phyloP scores from a whole-genome alignment of 2,888 invertebrate species.

The Drosophila vallismaia region DNA sequence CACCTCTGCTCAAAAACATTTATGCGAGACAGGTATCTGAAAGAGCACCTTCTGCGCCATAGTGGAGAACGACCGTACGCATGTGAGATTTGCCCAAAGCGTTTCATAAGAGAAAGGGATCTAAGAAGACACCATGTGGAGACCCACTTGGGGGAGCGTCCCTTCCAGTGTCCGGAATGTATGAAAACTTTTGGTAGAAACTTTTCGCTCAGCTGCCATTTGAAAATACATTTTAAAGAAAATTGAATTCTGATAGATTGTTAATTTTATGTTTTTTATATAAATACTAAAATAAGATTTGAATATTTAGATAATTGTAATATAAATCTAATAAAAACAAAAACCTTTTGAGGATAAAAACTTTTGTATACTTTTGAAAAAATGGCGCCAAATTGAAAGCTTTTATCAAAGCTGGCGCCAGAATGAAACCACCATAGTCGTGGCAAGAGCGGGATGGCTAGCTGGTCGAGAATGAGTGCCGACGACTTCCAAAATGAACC shows the following conservation, averaged over 20 bases:
- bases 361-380: not conserved
- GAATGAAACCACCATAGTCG: not conserved
- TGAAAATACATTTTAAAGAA: not conserved
- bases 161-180: not conserved
- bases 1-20: not conserved
- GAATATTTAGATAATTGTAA: not conserved
- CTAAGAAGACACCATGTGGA: not conserved
- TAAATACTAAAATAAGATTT: too few relatives aligned
- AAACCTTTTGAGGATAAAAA: not conserved
- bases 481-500: constrained; percentile 2
- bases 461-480: not conserved
- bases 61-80: not conserved
- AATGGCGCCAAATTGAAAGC: not conserved
- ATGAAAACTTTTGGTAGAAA: not conserved
- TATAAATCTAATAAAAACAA: not conserved
- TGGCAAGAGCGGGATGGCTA: not conserved
- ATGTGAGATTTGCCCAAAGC: not conserved
- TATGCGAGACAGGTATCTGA: not conserved
- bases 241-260: not conserved
- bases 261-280: too few relatives aligned
- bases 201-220: not conserved
- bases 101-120: not conserved
- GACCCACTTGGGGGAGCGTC: not conserved
- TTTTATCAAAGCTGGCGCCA: not conserved
- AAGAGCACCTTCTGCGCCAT: not conserved